Conservation (phyloP, 1,140 invertebrate genomes). For the Arctopsyche grandis region DNA sequence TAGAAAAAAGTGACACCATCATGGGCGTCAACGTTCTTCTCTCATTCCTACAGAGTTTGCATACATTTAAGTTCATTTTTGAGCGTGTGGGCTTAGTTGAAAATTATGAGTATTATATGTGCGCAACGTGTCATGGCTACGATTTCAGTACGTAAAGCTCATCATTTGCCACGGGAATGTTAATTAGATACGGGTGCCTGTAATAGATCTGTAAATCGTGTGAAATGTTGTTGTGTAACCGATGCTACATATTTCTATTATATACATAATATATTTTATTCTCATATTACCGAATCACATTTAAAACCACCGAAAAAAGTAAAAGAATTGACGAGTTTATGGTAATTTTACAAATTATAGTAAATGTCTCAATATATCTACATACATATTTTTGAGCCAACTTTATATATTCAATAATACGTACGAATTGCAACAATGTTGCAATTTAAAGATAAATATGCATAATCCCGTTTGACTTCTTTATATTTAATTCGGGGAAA, state of each 20-base stretch:
- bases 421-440: neutral
- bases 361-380: too few relatives aligned
- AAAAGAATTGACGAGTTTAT: too few relatives aligned
- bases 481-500: conserved; percentile 2
- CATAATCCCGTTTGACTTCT: conserved; percentile 15
- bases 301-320: too few relatives aligned
- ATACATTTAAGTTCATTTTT: neutral
- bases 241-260: too few relatives aligned
- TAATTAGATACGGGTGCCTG: neutral
- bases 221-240: too few relatives aligned
- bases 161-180: neutral
- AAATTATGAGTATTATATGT: conserved; percentile 20
- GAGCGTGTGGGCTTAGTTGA: neutral
- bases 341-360: too few relatives aligned
- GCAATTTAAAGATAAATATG: neutral
- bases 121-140: neutral
- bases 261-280: too few relatives aligned
- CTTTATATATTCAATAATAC: too few relatives aligned
- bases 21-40: neutral
- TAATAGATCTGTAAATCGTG: neutral
- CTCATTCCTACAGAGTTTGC: neutral
- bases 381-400: too few relatives aligned
- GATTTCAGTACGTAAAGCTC: neutral
- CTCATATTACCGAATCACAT: too few relatives aligned
- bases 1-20: neutral